phyloP scores from a whole-genome alignment of 2,888 invertebrate genomes.

The Tetragonula carbonaria region DNA sequence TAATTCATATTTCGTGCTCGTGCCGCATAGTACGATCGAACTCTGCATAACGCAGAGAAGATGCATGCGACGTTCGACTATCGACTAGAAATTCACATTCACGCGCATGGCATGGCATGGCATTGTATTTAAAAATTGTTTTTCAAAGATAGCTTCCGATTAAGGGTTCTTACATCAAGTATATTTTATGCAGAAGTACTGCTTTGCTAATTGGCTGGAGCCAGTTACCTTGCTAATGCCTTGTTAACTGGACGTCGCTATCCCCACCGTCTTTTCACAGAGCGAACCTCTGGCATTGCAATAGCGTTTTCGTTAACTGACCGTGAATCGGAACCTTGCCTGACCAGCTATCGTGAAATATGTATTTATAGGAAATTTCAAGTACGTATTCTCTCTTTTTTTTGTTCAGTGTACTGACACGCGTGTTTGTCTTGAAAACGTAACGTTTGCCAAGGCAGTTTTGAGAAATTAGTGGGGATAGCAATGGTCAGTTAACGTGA shows the following conservation, averaged over 20 bases:
- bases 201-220: background rate
- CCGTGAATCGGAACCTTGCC: background rate
- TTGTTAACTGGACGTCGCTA: slow-evolving; percentile 3
- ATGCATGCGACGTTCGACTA: slow-evolving; percentile 13
- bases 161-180: background rate
- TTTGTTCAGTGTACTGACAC: background rate
- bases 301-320: background rate
- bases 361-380: background rate
- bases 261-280: background rate
- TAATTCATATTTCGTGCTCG: background rate
- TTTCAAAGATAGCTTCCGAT: background rate
- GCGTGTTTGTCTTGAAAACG: background rate
- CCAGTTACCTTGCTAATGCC: background rate
- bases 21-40: background rate
- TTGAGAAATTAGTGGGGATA: background rate
- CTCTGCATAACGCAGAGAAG: slow-evolving; percentile 11
- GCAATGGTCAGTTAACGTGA: no score
- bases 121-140: background rate
- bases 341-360: background rate
- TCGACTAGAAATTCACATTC: background rate
- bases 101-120: background rate
- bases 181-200: background rate
- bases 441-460: background rate
- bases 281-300: background rate
- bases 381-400: background rate